These are phyloP conservation scores for Phenacoccus solenopsis DNA, from an alignment of 1,140 invertebrate genomes.

Conservation along the genomic window DNA sequence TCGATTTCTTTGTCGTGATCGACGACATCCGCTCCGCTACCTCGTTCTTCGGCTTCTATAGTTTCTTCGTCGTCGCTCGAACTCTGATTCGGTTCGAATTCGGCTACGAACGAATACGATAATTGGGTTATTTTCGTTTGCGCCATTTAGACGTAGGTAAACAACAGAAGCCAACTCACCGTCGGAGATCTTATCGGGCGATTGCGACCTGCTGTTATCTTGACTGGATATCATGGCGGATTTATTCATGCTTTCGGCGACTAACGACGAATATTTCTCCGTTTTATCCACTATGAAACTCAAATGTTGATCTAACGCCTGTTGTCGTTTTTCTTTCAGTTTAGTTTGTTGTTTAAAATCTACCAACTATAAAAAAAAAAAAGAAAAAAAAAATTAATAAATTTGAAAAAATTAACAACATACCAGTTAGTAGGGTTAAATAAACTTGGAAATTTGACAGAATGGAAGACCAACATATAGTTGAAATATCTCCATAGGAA, in stretches of 20 bases:
- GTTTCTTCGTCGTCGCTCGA: slow-evolving; percentile 90
- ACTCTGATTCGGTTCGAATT: slow-evolving; percentile 64
- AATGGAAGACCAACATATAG: not conserved
- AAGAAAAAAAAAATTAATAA: slow-evolving; percentile 21
- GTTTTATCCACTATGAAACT: slow-evolving; percentile 98
- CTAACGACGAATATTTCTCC: slow-evolving; percentile 87
- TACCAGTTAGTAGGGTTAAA: not conserved
- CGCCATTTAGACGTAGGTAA: too few relatives aligned
- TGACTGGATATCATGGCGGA: slow-evolving; percentile 34
- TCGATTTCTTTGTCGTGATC: slow-evolving; percentile 69
- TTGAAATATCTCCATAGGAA: not conserved
- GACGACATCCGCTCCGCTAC: slow-evolving; percentile 36
- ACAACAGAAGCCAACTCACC: slow-evolving; percentile 20
- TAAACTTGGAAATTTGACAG: too few relatives aligned
- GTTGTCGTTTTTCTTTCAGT: slow-evolving; percentile 87
- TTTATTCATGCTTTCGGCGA: slow-evolving; percentile 70
- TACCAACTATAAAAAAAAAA: slow-evolving; percentile 51
- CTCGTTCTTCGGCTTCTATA: slow-evolving; percentile 75
- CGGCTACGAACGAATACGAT: slow-evolving; percentile 39
- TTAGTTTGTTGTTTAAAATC: slow-evolving; percentile 87
- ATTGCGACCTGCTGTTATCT: slow-evolving; percentile 21
- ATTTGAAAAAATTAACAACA: not conserved
- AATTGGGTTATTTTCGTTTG: too few relatives aligned
- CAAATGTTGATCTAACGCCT: slow-evolving; percentile 90
- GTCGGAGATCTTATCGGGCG: not conserved